Evolutionary conservation across 2,113 vertebrate genomes (phyloP).

Genomic region (Osmerus eperlanus): DNA sequence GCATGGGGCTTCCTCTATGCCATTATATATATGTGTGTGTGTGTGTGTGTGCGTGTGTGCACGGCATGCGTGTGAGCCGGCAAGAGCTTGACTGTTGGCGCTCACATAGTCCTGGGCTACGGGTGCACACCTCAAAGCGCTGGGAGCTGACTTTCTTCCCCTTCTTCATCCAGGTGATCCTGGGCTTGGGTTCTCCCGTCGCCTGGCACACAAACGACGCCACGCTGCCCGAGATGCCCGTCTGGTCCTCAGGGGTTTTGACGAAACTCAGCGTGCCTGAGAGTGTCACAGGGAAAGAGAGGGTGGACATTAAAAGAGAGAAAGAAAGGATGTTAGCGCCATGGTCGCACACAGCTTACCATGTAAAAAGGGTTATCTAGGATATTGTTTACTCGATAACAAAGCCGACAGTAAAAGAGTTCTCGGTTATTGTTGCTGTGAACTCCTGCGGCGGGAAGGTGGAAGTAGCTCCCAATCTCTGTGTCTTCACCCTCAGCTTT

Average conservation of each 20-base stretch:
- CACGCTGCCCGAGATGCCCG: conserved; percentile 93
- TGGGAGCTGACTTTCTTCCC: conserved; percentile 99
- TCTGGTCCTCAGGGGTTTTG: conserved; percentile 96
- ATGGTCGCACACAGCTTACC: conserved; percentile 5
- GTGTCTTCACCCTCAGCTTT: background rate
- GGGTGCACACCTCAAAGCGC: conserved; percentile 88
- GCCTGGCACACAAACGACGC: conserved; percentile 98
- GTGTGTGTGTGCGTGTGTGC: conserved; percentile 2
- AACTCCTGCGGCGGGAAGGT: conserved; percentile 40
- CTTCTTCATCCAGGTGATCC: conserved; percentile 99
- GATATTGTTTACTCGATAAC: conserved; percentile 38
- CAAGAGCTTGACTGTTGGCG: background rate
- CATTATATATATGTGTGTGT: background rate
- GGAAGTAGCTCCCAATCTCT: conserved; percentile 22
- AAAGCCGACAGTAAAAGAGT: conserved; percentile 32
- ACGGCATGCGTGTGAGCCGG: background rate
- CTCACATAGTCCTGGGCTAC: too few relatives aligned
- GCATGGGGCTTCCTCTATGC: too few relatives aligned
- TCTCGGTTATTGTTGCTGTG: conserved; percentile 26
- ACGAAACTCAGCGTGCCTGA: conserved; percentile 89
- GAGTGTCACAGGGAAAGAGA: conserved; percentile 40
- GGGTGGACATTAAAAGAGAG: background rate
- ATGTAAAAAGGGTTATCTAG: conserved; percentile 35
- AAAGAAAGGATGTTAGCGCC: conserved; percentile 17
- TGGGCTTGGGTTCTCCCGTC: conserved; percentile 90